A percentile compares a stretch with the other conserved stretches of the same genome.
Evolutionary conservation across 2,888 invertebrate species (phyloP).

Genomic region (Chymomyza amoena): DNA sequence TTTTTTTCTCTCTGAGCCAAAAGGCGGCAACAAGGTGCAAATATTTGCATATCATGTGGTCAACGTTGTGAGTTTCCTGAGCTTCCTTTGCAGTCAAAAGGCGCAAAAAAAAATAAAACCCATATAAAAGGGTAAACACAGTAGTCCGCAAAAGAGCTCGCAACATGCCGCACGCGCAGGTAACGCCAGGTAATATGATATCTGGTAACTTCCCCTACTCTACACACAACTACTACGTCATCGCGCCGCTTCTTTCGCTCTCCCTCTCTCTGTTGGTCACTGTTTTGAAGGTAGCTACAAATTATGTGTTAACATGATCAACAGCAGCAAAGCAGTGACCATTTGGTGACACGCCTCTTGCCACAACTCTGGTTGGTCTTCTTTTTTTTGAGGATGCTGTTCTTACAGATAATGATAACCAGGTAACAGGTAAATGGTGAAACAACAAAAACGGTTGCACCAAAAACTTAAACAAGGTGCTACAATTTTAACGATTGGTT

Average conservation of each 20-base stretch:
- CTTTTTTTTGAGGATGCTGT: neutral
- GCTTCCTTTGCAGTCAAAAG: neutral
- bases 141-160: conserved; percentile 36
- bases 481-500: neutral
- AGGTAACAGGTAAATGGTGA: no score
- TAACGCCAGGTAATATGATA: conserved; percentile 57
- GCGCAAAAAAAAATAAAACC: neutral
- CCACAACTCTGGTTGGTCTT: neutral
- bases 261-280: neutral
- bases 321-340: conserved; percentile 23
- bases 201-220: conserved; percentile 15
- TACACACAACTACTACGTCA: neutral
- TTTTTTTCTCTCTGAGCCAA: conserved; percentile 11
- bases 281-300: conserved; percentile 47
- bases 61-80: neutral
- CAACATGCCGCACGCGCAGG: conserved; percentile 32
- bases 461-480: neutral
- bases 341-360: conserved; percentile 57
- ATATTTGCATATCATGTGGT: conserved; percentile 63
- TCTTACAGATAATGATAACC: no score
- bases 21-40: conserved; percentile 44
- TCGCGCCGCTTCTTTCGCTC: neutral
- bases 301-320: conserved; percentile 66
- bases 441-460: neutral
- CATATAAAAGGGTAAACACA: conserved; percentile 41